Conservation (phyloP, 2,797 vertebrate species). For the Trachurus trachurus region DNA sequence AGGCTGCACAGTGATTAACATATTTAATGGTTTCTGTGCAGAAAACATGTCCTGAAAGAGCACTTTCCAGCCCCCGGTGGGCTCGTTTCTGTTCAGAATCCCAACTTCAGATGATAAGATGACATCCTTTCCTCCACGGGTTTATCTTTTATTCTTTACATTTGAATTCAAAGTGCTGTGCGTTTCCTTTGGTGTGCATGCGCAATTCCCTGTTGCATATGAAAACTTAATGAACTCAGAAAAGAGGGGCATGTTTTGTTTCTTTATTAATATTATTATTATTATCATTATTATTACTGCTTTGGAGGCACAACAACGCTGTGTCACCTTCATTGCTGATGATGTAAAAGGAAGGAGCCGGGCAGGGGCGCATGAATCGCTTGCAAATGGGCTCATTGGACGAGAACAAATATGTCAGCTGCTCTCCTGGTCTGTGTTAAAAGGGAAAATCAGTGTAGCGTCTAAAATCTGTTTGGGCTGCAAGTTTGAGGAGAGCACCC, state of each 20-base stretch:
- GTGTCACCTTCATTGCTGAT: slow-evolving; percentile 56
- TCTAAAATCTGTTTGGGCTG: slow-evolving; percentile 68
- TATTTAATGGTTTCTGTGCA: slow-evolving; percentile 35
- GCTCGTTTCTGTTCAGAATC: slow-evolving; percentile 17
- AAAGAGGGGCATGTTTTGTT: slow-evolving; percentile 12
- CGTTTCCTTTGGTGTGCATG: slow-evolving; percentile 22
- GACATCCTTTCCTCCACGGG: neutral
- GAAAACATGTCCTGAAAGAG: slow-evolving; percentile 22
- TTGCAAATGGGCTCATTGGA: slow-evolving; percentile 58
- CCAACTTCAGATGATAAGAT: slow-evolving; percentile 12
- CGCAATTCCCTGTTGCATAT: neutral
- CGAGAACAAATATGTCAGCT: slow-evolving; percentile 67
- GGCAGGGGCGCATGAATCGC: slow-evolving; percentile 50
- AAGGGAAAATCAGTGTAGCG: slow-evolving; percentile 50
- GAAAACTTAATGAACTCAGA: slow-evolving; percentile 38
- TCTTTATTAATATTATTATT: neutral
- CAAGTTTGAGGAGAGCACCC: slow-evolving; percentile 65
- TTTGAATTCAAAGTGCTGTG: slow-evolving; percentile 37
- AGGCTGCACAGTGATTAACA: slow-evolving; percentile 51
- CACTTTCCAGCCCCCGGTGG: slow-evolving; percentile 4
- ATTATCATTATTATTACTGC: neutral
- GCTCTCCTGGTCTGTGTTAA: slow-evolving; percentile 56
- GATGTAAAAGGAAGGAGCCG: slow-evolving; percentile 27
- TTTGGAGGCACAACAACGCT: slow-evolving; percentile 7
- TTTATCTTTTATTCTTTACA: neutral